phyloP scores from a whole-genome alignment of 2,113 vertebrate species.

The Haplochromis burtoni region DNA sequence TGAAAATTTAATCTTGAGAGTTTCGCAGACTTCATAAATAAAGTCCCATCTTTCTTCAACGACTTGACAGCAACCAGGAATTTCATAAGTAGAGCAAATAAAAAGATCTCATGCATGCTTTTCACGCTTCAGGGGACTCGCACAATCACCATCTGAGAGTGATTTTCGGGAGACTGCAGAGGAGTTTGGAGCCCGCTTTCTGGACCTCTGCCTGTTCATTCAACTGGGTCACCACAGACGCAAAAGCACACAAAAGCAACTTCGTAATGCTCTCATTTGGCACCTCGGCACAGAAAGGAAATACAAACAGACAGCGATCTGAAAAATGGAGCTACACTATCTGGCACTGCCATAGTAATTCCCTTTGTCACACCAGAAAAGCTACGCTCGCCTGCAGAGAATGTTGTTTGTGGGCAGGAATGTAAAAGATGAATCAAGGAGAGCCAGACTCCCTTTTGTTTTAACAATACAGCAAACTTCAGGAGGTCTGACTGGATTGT shows the following conservation, averaged over 20 bases:
- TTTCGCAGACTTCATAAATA: not conserved
- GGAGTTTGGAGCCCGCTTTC: conserved; percentile 29
- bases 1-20: not conserved
- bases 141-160: conserved; percentile 16
- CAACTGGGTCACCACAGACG: conserved; percentile 49
- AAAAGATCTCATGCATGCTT: conserved; percentile 26
- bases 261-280: conserved; percentile 59
- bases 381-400: not conserved
- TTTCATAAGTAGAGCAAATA: conserved; percentile 42
- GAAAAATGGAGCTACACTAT: conserved; percentile 35
- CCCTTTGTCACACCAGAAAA: conserved; percentile 27
- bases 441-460: not conserved
- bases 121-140: conserved; percentile 27
- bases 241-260: conserved; percentile 48
- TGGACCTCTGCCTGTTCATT: conserved; percentile 59
- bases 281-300: conserved; percentile 29
- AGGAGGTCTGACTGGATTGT: not conserved
- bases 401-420: conserved; percentile 26
- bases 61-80: conserved; percentile 17
- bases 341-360: conserved; percentile 30
- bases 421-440: conserved; percentile 12
- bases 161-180: conserved; percentile 12
- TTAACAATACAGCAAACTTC: not conserved
- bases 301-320: conserved; percentile 52
- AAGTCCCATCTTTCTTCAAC: not conserved